A percentile compares a stretch with the other conserved stretches of the same genome.
These are phyloP conservation scores for Oriolus oriolus DNA, from an alignment of 2,113 vertebrate genomes.

Conservation along the genomic window DNA sequence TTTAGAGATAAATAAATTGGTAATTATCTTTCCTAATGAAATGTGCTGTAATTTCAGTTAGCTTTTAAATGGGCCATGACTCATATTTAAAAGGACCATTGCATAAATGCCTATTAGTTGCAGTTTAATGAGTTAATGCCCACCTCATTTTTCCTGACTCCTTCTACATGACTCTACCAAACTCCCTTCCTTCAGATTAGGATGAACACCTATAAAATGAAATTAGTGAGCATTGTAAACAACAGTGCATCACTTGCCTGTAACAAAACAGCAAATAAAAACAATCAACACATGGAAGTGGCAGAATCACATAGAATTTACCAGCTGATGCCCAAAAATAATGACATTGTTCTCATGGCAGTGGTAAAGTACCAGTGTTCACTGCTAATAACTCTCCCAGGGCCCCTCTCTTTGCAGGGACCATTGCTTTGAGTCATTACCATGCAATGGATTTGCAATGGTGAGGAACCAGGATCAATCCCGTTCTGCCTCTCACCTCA, in stretches of 20 bases:
- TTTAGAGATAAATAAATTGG: slow-evolving; percentile 5
- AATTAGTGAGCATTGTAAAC: background rate
- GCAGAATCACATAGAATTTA: background rate
- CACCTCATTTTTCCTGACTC: background rate
- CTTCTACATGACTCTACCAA: background rate
- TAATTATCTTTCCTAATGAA: slow-evolving; percentile 64
- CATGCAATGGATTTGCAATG: background rate
- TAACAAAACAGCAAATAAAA: background rate
- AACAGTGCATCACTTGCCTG: background rate
- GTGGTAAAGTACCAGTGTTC: background rate
- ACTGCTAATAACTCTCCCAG: background rate
- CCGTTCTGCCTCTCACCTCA: background rate
- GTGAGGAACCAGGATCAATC: background rate
- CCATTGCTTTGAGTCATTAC: background rate
- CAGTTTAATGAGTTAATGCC: slow-evolving; percentile 37
- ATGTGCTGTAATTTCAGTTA: slow-evolving; percentile 46
- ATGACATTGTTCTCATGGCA: background rate
- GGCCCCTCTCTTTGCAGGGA: background rate
- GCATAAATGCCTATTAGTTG: slow-evolving; percentile 52
- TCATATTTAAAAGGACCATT: slow-evolving; percentile 45
- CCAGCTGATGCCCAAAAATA: background rate
- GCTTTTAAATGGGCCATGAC: slow-evolving; percentile 47
- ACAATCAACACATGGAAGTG: background rate
- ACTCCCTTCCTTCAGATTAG: background rate
- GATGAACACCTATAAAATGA: background rate